A percentile compares a stretch with the other conserved stretches of the same genome.
These are phyloP conservation scores for Brachyrhaphis roseni DNA, from an alignment of 2,797 vertebrate species.

Conservation along the genomic window DNA sequence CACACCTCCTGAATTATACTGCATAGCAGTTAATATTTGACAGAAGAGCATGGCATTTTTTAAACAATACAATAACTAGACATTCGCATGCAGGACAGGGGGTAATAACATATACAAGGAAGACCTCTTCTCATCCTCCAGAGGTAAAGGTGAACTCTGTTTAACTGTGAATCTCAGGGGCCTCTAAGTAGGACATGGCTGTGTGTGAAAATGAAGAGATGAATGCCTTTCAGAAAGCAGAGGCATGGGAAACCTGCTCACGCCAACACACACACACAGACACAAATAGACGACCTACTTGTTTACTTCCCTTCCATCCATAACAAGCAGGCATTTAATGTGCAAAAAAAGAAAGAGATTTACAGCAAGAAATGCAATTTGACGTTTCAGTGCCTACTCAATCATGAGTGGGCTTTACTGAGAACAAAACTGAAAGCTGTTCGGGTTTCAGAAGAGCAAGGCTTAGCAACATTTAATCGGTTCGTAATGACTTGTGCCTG, in stretches of 20 bases:
- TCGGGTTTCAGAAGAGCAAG: neutral
- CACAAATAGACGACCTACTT: conserved; percentile 58
- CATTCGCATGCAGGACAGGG: neutral
- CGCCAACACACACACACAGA: conserved; percentile 18
- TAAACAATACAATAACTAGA: conserved; percentile 26
- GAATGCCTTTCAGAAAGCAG: conserved; percentile 43
- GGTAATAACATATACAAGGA: conserved; percentile 21
- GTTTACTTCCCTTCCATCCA: conserved; percentile 48
- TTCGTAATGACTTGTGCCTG: neutral
- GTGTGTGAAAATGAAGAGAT: conserved; percentile 47
- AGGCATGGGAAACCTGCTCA: conserved; percentile 47
- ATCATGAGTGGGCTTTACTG: neutral
- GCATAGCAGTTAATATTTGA: conserved; percentile 42
- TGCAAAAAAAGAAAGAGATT: conserved; percentile 11
- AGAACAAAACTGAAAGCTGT: conserved; percentile 11
- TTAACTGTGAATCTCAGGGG: conserved; percentile 56
- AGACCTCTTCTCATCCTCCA: conserved; percentile 27
- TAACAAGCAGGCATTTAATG: conserved; percentile 30
- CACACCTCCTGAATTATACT: conserved; percentile 37
- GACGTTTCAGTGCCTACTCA: conserved; percentile 10
- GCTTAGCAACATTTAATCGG: neutral
- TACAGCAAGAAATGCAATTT: conserved; percentile 5
- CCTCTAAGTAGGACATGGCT: conserved; percentile 58
- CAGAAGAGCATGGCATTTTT: conserved; percentile 52
- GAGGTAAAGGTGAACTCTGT: conserved; percentile 66